phyloP scores from a whole-genome alignment of 1,140 invertebrate genomes.

The Microplitis mediator region DNA sequence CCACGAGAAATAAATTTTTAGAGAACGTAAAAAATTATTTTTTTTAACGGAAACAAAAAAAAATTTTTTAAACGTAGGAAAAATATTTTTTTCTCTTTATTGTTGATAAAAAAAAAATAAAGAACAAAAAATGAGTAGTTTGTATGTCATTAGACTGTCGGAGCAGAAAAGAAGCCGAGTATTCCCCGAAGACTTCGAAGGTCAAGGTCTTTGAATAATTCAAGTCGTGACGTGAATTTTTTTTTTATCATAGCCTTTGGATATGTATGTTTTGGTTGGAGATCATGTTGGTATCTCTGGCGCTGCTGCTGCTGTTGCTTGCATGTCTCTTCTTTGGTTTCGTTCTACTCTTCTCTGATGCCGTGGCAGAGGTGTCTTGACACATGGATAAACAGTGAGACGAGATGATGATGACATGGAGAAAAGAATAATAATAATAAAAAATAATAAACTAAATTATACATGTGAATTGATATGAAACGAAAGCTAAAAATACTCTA shows the following conservation, averaged over 20 bases:
- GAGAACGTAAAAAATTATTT: too few species aligned
- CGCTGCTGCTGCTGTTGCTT: not conserved
- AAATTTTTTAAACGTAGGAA: too few species aligned
- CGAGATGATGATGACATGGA: too few species aligned
- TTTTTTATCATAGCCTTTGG: not conserved
- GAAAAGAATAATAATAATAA: not conserved
- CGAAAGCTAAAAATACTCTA: slow-evolving; percentile 6
- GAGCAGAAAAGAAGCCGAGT: not conserved
- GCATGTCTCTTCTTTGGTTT: not conserved
- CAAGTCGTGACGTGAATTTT: slow-evolving; percentile 19
- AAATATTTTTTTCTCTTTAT: too few species aligned
- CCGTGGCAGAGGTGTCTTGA: too few species aligned
- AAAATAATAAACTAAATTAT: too few species aligned
- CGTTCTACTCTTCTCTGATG: not conserved
- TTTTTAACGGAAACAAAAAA: too few species aligned
- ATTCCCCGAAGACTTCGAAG: slow-evolving; percentile 8
- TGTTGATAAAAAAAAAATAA: too few species aligned
- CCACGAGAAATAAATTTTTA: too few species aligned
- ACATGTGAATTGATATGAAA: not conserved
- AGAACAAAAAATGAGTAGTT: not conserved
- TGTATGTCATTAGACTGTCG: not conserved
- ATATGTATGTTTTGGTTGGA: not conserved
- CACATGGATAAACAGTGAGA: too few species aligned
- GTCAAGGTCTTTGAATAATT: slow-evolving; percentile 27
- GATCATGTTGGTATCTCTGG: not conserved